Evolutionary conservation across 2,888 invertebrate species (phyloP).

Genomic region (Euzophera pinguis): DNA sequence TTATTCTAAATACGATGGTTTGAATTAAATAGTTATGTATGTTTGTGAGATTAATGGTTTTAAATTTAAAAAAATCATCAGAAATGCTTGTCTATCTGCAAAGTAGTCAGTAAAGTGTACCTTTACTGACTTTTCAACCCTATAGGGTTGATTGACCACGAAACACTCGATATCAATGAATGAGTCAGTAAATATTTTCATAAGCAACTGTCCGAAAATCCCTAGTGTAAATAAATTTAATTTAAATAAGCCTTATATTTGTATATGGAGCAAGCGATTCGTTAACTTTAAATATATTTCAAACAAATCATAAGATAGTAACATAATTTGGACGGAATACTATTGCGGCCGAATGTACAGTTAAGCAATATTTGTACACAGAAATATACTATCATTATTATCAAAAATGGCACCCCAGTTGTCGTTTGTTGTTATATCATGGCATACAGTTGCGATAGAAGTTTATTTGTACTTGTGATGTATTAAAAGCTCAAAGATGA

Average conservation of each 20-base stretch:
- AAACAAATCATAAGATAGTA: slow-evolving; percentile 32
- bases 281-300: slow-evolving; percentile 26
- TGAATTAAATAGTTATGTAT: no score
- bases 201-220: not conserved
- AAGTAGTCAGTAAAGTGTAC: no score
- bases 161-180: not conserved
- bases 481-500: no score
- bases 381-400: not conserved
- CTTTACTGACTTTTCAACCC: no score
- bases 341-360: slow-evolving; percentile 33
- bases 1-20: no score
- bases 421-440: no score
- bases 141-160: no score
- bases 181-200: not conserved
- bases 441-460: no score
- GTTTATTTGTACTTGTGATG: no score
- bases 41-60: not conserved
- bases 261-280: slow-evolving; percentile 16
- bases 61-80: slow-evolving; percentile 1
- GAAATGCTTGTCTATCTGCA: slow-evolving; percentile 15
- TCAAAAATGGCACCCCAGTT: not conserved
- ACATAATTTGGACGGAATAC: slow-evolving; percentile 65
- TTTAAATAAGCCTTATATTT: not conserved
- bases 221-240: slow-evolving; percentile 3
- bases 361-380: slow-evolving; percentile 4